Base-by-base conservation (phyloP, 30 jellyfish, hydroid and myxozoan species). In the Morbakka virulenta region DNA sequence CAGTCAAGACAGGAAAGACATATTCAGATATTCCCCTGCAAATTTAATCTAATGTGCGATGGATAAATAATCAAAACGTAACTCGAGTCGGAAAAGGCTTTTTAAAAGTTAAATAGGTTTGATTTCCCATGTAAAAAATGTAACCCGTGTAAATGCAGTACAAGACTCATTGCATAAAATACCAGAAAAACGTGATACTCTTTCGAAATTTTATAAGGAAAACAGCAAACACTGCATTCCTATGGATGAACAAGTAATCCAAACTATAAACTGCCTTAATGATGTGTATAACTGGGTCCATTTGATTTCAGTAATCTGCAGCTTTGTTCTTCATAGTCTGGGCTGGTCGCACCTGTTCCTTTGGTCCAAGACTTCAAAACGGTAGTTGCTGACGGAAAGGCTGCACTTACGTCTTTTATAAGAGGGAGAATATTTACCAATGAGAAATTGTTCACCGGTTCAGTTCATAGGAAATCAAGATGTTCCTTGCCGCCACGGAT, bases 401-500 rank as follows among this genome's bases (percentile, higher is more conserved):
- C 35, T 22, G 35, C 34, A 9, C 35, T 50, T 6, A 52, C 65
- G 30, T 12, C 61, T 24, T 52, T 73, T 62, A 4, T 73, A 12
- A 6, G 62, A 50, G 77, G 52, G 52, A 22, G 85, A 28, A 73
- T 73, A 74, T 52, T 73, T 73, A 24, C 79, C 72, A 28, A 28
- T 34, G 82, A 77, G 82, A 62, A 77, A 64, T 77, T 73, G 26
- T 77, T 62, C 48, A 51, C 62, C 73, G 82, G 64, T 12, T 27
- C 82, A 62, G 33, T 77, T 67, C 89, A 77, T 48, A 77, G 61
- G 34, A 74, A 74, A 48, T 50, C 79, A 74, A 51, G 85, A 69
- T 48, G 52, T 49, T 35, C 85, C 82, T 77, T 77, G 89, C 87
- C 81, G 62, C 89, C 82, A 52, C 29, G 70, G 36, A 77, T 50